Evolutionary conservation across 2,888 invertebrate genomes (phyloP), one percentile per base, ranked within the genome.

Genomic region (Melanchra persicariae): DNA sequence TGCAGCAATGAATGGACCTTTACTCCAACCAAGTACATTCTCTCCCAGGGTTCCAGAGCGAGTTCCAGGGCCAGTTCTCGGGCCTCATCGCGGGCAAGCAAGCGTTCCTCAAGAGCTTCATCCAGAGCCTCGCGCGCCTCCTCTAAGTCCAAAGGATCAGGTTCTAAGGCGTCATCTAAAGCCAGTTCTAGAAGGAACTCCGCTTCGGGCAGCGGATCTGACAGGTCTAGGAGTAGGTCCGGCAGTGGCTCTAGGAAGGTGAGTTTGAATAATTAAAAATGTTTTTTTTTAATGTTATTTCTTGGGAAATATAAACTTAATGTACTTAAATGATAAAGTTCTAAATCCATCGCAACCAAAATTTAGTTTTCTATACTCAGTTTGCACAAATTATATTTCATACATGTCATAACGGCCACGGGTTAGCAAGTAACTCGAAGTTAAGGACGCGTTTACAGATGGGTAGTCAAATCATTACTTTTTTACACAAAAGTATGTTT

Each of bases 231-330:
- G 58, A 95, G 94, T 81, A 86, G 94, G 0, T 95, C 96, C 0
- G 87, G 82, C 0, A 95, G 95, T 82, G 95, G 94, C 0, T 95
- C 95, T 19, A 91, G 90, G 89, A 92, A 92, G 91, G 95, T 90
- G 51, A 73, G 83, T 81, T 59, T 40, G 8, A 40, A 30, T 60
- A n/a, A 43, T 45, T 47, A 22, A 47, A n/a, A 45, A 45, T 26
- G 2, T 49, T 15, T 15, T 22, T 2, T 22, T 17, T n/a, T n/a
- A n/a, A 12, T 17, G 30, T 8, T 30, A 30, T 3, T 30, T 30
- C 30, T 10, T n/a, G 1, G 2, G 17, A 6, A 30, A 1, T 30
- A 17, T 22, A 40, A 4, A 19, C 37, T 19, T 2, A 45, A 45
- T 45, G 55, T 45, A 12, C n/a, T 45, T n/a, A n/a, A 34, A 12